phyloP scores from a whole-genome alignment of 2,797 vertebrate species.

The Salmo trutta region DNA sequence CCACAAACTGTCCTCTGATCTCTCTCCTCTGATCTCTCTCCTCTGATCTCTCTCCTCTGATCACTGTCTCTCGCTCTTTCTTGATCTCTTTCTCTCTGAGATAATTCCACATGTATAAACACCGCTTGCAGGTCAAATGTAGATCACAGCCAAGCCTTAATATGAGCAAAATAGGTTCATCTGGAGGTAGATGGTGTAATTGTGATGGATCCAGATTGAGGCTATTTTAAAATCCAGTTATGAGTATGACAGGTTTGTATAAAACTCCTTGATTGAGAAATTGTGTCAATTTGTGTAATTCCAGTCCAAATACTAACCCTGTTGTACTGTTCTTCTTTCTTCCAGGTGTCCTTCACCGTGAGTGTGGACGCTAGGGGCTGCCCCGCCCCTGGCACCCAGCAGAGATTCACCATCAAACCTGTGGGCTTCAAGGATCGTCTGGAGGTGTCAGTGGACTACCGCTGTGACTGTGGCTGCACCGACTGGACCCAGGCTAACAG shows the following conservation, averaged over 20 bases:
- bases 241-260: not conserved
- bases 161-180: not conserved
- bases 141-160: constrained; percentile 29
- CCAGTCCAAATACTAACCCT: not conserved
- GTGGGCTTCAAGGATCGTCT: constrained; percentile 94
- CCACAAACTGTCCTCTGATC: constrained; percentile 26
- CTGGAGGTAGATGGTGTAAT: too few relatives aligned
- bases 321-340: not conserved
- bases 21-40: not conserved
- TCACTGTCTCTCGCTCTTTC: not conserved
- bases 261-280: not conserved
- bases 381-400: constrained; percentile 65
- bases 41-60: not conserved
- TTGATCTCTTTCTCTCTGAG: not conserved
- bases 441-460: constrained; percentile 83
- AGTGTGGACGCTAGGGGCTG: constrained; percentile 86
- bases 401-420: constrained; percentile 88
- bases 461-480: constrained; percentile 85
- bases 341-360: constrained; percentile 91
- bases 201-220: too few relatives aligned
- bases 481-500: constrained; percentile 69
- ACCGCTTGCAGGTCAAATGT: constrained; percentile 30
- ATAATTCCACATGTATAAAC: constrained; percentile 34
- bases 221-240: too few relatives aligned
- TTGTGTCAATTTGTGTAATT: not conserved